These are phyloP conservation scores for Pampusana beccarii DNA, from an alignment of 2,113 vertebrate genomes.

Conservation along the genomic window DNA sequence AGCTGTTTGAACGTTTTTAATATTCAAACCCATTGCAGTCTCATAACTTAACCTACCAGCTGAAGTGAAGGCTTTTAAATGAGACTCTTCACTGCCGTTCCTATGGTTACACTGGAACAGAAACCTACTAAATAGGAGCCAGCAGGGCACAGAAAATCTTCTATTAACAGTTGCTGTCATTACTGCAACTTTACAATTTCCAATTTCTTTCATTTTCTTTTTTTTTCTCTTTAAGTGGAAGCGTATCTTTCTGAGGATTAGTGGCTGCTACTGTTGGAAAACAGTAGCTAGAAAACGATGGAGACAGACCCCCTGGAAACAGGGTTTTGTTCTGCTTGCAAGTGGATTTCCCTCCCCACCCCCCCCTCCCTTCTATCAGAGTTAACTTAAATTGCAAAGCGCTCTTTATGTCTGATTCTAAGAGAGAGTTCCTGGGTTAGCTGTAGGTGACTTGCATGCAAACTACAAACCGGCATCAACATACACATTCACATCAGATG, in stretches of 20 bases:
- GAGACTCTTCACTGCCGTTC: constrained; percentile 48
- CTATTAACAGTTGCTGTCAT: background rate
- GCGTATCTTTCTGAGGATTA: background rate
- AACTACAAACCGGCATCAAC: background rate
- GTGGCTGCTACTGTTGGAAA: background rate
- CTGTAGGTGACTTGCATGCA: background rate
- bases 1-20: constrained; percentile 1
- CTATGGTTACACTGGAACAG: constrained; percentile 68
- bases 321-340: constrained; percentile 2
- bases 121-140: constrained; percentile 12
- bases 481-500: background rate
- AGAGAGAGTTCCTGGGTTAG: background rate
- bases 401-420: background rate
- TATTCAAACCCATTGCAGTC: constrained; percentile 32
- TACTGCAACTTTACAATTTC: constrained; percentile 20
- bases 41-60: constrained; percentile 51
- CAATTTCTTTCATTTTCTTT: constrained; percentile 13
- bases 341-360: background rate
- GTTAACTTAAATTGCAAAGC: background rate
- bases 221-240: background rate
- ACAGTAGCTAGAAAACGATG: background rate
- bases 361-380: background rate
- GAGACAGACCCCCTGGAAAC: background rate
- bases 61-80: constrained; percentile 50
- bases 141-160: constrained; percentile 3